Base-by-base conservation (phyloP, 2,888 invertebrate genomes). In the Drosophila longiperda region DNA sequence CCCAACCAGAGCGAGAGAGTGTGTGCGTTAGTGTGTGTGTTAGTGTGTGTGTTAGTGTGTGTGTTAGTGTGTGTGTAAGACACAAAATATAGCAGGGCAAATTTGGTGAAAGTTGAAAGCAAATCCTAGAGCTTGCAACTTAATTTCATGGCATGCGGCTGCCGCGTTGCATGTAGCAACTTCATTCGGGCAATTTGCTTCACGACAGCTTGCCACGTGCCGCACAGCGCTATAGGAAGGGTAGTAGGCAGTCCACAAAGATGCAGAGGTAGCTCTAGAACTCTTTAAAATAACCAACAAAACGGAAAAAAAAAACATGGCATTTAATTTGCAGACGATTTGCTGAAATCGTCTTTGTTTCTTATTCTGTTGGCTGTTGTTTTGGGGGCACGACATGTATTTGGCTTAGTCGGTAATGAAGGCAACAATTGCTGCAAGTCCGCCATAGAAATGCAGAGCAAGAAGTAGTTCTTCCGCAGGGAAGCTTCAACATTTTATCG, bases 121-220 rank as follows among this genome's bases (percentile, higher is more conserved):
- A 89, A 89, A 85, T 85, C 85, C 85, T 84, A 78, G 68, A 82
- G 85, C 89, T 89, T 85, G 85, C 85, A 89, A 85, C 87, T 85
- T 85, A 89, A 89, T 85, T 85, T 85, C 89, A 87, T 83, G 74
- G 80, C 84, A 84, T 77, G 89, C 78, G 78, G 72, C 77, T 73
- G 74, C 66, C 67, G 62, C 80, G 73, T 83, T 66, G 82, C 84
- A 75, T 80, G 81, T 61, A 64, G 87, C 82, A 83, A 75, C 84
- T 82, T 84, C 77, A 89, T 89, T 89, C 84, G 80, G 85, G 87
- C 84, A 87, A 85, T 85, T 85, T 85, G 89, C 83, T 83, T 54
- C 76, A 75, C 75, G 83, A 87, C 71, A 79, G 73, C 83, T 74
- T 83, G 80, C 89, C 87, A 76, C 79, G 84, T 82, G 73, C 87